These are phyloP conservation scores for Acanthornis magna DNA, from an alignment of 2,797 vertebrate species.

Conservation along the genomic window DNA sequence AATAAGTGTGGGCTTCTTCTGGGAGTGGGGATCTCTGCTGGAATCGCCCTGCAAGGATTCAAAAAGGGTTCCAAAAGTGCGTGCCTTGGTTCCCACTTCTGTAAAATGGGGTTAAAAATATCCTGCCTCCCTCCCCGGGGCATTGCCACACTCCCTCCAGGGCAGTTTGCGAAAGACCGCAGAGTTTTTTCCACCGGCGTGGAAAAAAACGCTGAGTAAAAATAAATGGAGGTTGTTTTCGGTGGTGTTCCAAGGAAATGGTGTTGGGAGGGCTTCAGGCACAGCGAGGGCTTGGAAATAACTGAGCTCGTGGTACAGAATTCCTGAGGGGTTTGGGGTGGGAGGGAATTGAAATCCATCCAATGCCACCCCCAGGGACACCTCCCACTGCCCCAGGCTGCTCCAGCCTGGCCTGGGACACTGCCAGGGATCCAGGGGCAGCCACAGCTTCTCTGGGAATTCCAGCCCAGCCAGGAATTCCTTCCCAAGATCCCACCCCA, in stretches of 20 bases:
- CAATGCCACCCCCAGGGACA: not conserved
- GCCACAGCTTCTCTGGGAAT: not conserved
- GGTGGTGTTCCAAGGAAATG: not conserved
- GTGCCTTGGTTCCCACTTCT: slow-evolving; percentile 35
- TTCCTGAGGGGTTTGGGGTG: not conserved
- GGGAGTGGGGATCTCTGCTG: not conserved
- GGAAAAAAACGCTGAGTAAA: slow-evolving; percentile 9
- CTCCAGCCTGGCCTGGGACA: not conserved
- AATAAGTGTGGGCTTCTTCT: not conserved
- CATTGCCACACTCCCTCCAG: not conserved
- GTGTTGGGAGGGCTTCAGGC: not conserved
- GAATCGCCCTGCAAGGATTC: not conserved
- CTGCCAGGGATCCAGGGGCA: not conserved
- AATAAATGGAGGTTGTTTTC: slow-evolving; percentile 16
- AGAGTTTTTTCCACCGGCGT: not conserved
- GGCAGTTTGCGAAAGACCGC: not conserved
- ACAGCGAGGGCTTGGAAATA: not conserved
- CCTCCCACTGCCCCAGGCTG: not conserved
- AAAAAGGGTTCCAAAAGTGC: not conserved
- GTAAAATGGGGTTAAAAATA: slow-evolving; percentile 58
- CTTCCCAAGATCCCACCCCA: not conserved
- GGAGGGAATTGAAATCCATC: not conserved
- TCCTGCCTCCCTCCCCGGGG: not conserved
- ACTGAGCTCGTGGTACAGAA: not conserved
- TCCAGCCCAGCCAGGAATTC: not conserved